Evolutionary conservation across 2,888 invertebrate genomes (phyloP).

Genomic region (Phyllotreta striolata): DNA sequence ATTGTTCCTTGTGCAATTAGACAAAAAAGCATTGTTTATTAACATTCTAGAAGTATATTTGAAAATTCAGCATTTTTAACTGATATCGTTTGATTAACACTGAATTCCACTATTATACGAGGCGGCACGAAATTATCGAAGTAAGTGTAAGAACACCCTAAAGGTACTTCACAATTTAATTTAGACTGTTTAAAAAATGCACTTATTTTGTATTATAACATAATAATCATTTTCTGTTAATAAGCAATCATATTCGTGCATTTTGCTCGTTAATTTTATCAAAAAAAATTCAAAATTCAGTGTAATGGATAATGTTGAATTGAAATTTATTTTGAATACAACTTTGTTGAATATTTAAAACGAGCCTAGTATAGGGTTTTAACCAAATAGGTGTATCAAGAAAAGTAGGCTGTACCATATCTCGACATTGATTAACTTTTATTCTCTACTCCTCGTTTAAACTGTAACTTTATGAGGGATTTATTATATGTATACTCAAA

Average conservation of each 20-base stretch:
- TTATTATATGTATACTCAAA: slow-evolving; percentile 3
- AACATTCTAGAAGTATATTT: too few relatives aligned
- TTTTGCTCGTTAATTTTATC: slow-evolving; percentile 19
- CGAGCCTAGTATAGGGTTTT: slow-evolving; percentile 26
- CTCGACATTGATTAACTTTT: slow-evolving; percentile 26
- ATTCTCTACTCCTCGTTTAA: background rate
- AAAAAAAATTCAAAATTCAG: slow-evolving; percentile 5
- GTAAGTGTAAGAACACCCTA: slow-evolving; percentile 16
- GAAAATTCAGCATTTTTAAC: too few relatives aligned
- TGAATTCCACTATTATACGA: too few relatives aligned
- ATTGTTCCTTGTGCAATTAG: too few relatives aligned
- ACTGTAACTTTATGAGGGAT: background rate
- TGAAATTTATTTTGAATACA: background rate
- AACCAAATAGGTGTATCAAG: slow-evolving; percentile 28
- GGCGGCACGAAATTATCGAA: too few relatives aligned
- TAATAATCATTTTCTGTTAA: slow-evolving; percentile 34
- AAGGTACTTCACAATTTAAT: slow-evolving; percentile 21
- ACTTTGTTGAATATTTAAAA: slow-evolving; percentile 6
- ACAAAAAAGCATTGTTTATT: too few relatives aligned
- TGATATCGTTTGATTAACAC: too few relatives aligned
- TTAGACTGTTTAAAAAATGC: slow-evolving; percentile 33
- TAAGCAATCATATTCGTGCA: slow-evolving; percentile 34
- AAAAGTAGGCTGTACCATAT: slow-evolving; percentile 24
- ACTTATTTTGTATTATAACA: slow-evolving; percentile 33
- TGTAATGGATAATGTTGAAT: slow-evolving; percentile 1